Conservation (phyloP, 2,888 invertebrate species). For the Eupeodes latifasciatus region DNA sequence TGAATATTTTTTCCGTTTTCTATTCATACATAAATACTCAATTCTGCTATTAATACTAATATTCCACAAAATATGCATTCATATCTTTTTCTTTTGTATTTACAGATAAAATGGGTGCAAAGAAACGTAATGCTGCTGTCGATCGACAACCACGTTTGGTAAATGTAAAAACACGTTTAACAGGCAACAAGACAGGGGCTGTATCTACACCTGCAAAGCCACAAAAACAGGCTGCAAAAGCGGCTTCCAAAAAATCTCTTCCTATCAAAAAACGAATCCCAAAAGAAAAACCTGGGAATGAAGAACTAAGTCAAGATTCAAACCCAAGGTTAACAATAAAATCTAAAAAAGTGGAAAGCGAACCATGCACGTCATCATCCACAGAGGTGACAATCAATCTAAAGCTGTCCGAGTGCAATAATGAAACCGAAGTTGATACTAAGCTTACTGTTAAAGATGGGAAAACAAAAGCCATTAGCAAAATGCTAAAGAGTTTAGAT, state of each 20-base stretch:
- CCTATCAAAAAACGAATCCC: conserved; percentile 77
- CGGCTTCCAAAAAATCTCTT: conserved; percentile 78
- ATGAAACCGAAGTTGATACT: conserved; percentile 73
- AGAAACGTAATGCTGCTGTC: conserved; percentile 82
- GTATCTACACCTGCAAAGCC: conserved; percentile 49
- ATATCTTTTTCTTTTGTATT: not conserved
- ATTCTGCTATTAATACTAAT: too few relatives aligned
- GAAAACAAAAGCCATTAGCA: conserved; percentile 83
- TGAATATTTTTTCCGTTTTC: too few relatives aligned
- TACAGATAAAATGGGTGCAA: conserved; percentile 81
- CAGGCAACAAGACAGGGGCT: conserved; percentile 75
- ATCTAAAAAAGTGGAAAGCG: conserved; percentile 53
- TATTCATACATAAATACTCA: too few relatives aligned
- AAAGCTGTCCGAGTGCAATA: conserved; percentile 51
- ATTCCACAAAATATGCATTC: too few relatives aligned
- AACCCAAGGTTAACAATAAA: conserved; percentile 55
- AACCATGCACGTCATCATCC: conserved; percentile 44
- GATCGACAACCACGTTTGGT: conserved; percentile 81
- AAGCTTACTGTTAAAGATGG: conserved; percentile 81
- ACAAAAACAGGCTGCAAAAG: conserved; percentile 53
- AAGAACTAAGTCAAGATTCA: conserved; percentile 62
- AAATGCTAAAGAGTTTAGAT: conserved; percentile 83
- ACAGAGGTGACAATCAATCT: conserved; percentile 76
- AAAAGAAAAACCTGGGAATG: conserved; percentile 44
- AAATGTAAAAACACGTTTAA: conserved; percentile 69